Evolutionary conservation across 2,113 vertebrate genomes (phyloP).

Genomic region (Corythaeola cristata): DNA sequence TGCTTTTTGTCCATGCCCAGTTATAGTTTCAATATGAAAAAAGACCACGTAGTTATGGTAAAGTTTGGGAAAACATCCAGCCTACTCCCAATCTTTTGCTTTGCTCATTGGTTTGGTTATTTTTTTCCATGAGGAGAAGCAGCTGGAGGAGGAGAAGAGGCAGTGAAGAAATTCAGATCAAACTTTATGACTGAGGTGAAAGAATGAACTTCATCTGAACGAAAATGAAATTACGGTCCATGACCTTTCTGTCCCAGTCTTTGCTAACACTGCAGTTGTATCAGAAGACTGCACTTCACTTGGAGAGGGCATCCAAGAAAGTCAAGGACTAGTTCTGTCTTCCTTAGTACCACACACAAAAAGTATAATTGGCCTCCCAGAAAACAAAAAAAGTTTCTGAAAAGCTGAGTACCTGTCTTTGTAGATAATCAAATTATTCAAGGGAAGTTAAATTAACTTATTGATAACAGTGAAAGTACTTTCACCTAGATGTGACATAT

Average conservation of each 20-base stretch:
- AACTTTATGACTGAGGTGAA: neutral
- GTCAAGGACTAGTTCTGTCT: neutral
- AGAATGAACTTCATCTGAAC: neutral
- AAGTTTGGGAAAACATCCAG: neutral
- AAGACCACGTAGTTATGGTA: neutral
- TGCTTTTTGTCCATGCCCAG: neutral
- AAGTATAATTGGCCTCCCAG: neutral
- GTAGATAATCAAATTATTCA: neutral
- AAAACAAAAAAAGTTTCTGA: neutral
- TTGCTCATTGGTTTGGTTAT: neutral
- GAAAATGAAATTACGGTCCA: rapidly evolving
- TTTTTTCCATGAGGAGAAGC: neutral
- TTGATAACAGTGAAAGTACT: neutral
- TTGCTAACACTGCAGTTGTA: neutral
- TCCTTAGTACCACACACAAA: neutral
- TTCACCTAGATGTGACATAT: rapidly evolving
- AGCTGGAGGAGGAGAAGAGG: neutral
- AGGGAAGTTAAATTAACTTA: neutral
- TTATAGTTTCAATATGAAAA: neutral
- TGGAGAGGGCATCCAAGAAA: neutral
- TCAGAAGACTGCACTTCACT: neutral
- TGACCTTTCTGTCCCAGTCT: neutral
- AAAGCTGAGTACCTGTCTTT: neutral
- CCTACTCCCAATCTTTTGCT: neutral
- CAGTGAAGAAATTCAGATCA: neutral